These are phyloP conservation scores for Scaptomyza caliginosa DNA, from an alignment of 2,888 invertebrate genomes.

Conservation along the genomic window DNA sequence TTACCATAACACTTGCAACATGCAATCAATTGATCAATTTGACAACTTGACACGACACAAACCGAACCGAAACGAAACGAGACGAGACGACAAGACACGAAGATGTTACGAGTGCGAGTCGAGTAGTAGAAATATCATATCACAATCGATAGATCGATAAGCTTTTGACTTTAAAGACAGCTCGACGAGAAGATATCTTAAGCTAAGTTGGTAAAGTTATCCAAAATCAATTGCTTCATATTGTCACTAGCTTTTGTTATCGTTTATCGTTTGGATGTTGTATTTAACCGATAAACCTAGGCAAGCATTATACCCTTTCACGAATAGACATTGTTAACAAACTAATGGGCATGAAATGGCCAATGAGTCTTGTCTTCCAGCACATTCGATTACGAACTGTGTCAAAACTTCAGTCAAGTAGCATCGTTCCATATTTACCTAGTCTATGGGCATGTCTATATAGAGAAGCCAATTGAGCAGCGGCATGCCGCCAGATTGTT, in stretches of 20 bases:
- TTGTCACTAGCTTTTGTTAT: neutral
- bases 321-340: too few relatives aligned
- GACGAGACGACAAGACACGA: neutral
- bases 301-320: neutral
- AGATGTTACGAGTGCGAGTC: too few relatives aligned
- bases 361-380: slow-evolving; percentile 29
- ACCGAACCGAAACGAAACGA: too few relatives aligned
- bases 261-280: neutral
- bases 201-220: too few relatives aligned
- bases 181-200: neutral
- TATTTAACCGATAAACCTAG: neutral
- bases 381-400: slow-evolving; percentile 53
- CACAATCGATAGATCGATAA: slow-evolving; percentile 44
- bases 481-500: slow-evolving; percentile 64
- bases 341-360: neutral
- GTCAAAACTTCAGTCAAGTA: slow-evolving; percentile 74
- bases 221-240: too few relatives aligned
- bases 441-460: slow-evolving; percentile 24
- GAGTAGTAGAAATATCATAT: neutral
- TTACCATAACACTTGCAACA: slow-evolving; percentile 9
- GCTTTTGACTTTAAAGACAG: slow-evolving; percentile 5
- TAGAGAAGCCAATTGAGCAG: slow-evolving; percentile 15
- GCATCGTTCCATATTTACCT: slow-evolving; percentile 57
- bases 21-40: slow-evolving; percentile 12
- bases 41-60: slow-evolving; percentile 7